Percentiles rank a stretch among this genome's conserved stretches.
Conservation (phyloP, 1,140 invertebrate genomes). For the Phthorimaea operculella region DNA sequence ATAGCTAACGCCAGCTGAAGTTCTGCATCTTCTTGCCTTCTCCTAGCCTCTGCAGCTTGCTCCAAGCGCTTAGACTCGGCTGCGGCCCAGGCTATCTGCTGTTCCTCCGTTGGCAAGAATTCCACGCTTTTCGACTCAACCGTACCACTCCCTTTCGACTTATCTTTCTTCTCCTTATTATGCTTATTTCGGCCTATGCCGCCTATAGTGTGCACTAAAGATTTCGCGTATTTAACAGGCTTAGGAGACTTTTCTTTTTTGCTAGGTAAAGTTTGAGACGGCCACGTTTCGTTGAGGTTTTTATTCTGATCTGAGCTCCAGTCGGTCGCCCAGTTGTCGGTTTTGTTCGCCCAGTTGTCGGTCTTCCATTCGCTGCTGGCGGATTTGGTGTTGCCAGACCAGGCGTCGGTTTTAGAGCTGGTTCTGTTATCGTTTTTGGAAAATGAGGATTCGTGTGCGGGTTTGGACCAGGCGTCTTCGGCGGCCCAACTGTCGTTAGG, state of each 20-base stretch:
- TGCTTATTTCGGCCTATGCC: conserved; percentile 47
- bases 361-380: conserved; percentile 32
- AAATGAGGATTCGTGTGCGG: conserved; percentile 13
- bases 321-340: conserved; percentile 19
- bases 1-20: conserved; percentile 68
- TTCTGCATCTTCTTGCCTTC: conserved; percentile 66
- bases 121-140: conserved; percentile 22
- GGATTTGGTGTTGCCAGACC: conserved; percentile 20
- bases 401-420: conserved; percentile 26
- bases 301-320: conserved; percentile 38
- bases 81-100: conserved; percentile 70
- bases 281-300: conserved; percentile 57
- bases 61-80: conserved; percentile 66
- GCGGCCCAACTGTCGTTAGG: conserved; percentile 52
- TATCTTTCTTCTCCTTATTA: conserved; percentile 44
- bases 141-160: conserved; percentile 12
- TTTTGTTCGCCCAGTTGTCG: conserved; percentile 46
- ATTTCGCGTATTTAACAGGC: conserved; percentile 55
- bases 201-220: conserved; percentile 55
- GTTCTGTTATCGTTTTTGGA: background rate
- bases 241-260: conserved; percentile 63
- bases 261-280: conserved; percentile 38
- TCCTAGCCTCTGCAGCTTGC: conserved; percentile 53
- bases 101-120: conserved; percentile 58
- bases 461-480: conserved; percentile 47